These are phyloP conservation scores for Pluvianellus socialis DNA, from an alignment of 2,113 vertebrate species.

Conservation along the genomic window DNA sequence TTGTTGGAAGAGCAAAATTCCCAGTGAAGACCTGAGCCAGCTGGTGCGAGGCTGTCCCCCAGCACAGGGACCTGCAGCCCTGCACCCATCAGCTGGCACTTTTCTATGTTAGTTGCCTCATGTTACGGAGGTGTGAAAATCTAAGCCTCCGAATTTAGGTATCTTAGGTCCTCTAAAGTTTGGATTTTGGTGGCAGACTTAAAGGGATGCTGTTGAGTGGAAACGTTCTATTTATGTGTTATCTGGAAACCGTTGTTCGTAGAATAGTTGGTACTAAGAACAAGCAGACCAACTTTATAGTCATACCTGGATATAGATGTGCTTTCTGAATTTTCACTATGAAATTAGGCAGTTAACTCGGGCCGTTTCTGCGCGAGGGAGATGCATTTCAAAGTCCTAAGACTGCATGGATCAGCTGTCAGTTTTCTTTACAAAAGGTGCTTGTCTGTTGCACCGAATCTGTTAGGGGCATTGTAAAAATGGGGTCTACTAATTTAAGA, in stretches of 20 bases:
- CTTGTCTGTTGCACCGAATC: not conserved
- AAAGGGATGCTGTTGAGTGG: not conserved
- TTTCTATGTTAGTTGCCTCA: not conserved
- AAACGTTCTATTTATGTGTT: not conserved
- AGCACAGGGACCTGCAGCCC: not conserved
- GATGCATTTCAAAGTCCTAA: not conserved
- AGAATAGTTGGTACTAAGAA: not conserved
- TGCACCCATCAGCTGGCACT: not conserved
- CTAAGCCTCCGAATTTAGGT: not conserved
- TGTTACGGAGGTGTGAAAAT: not conserved
- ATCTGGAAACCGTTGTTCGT: not conserved
- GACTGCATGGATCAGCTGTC: not conserved
- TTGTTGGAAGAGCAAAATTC: not conserved
- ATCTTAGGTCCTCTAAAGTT: not conserved
- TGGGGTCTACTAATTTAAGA: not conserved
- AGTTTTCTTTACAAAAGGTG: not conserved
- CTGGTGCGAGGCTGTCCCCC: not conserved
- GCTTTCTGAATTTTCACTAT: not conserved
- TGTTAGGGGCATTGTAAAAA: not conserved
- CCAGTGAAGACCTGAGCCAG: not conserved
- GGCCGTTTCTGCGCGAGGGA: not conserved
- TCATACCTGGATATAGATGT: not conserved
- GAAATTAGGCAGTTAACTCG: not conserved
- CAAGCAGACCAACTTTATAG: not conserved
- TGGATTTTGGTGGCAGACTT: not conserved